Base-by-base conservation (phyloP, 2,797 vertebrate species). In the Phataginus tricuspis region DNA sequence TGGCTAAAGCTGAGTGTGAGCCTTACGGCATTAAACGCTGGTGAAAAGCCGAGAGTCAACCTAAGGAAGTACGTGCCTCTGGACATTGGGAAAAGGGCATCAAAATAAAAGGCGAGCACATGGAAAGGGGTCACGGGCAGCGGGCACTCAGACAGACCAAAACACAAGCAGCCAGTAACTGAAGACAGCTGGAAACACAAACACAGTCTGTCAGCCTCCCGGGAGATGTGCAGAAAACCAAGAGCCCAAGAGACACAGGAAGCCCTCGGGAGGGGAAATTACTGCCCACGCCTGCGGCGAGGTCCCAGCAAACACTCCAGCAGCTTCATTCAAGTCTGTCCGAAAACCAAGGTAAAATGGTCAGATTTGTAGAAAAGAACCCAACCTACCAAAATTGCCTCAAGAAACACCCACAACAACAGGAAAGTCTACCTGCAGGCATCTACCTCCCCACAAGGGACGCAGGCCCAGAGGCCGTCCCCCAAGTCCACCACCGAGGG, bases 221-320 rank as follows among this genome's bases (percentile, higher is more conserved):
- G 5, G 2, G 21, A 51, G 8, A 11, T 1, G 5, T 0, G 6
- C 27, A 1, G n/a, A 9, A 25, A 3, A 42, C 21, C 45, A 27
- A 25, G 14, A 23, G 19, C 45, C 45, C 8, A 16, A 34, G 25
- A 21, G 51, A 0, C 23, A 4, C 6, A 11, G 0, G 5, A 64
- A 64, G 31, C 78, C 14, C 19, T 7, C 0, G 1, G 25, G 51
- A 23, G 21, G 79, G 42, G 31, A 37, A 1, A 3, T 11, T n/a
- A 8, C 31, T 10, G 9, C 4, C 8, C 7, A 21, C 16, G n/a
- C n/a, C 27, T 8, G 37, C 12, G 27, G 13, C 1, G 3, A 42
- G 18, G 13, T 31, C 57, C 14, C 18, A 5, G 16, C 13, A 31
- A 31, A 4, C 29, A 31, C 39, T 25, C n/a, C 66, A 18, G 5